A percentile compares a stretch with the other conserved stretches of the same genome.
Conservation (phyloP, 2,113 vertebrate genomes). For the Spea multiplicata region DNA sequence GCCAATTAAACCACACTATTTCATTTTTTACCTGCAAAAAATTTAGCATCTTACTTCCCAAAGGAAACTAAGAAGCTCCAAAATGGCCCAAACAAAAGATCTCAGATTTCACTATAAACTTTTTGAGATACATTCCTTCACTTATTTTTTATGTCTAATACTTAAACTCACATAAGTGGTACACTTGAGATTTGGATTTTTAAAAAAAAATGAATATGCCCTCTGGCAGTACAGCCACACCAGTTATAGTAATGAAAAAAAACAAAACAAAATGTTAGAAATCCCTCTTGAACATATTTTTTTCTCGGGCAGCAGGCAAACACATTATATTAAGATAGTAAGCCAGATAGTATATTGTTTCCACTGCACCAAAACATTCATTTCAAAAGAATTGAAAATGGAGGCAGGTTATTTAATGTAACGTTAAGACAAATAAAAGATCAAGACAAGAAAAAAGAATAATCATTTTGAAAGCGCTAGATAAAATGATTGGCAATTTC, state of each 20-base stretch:
- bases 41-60: constrained; percentile 22
- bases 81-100: constrained; percentile 25
- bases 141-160: constrained; percentile 29
- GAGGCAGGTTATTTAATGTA: too few relatives aligned
- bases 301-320: neutral
- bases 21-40: neutral
- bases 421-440: too few relatives aligned
- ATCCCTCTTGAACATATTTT: neutral
- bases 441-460: too few relatives aligned
- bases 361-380: too few relatives aligned
- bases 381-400: too few relatives aligned
- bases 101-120: constrained; percentile 34
- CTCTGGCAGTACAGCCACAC: constrained; percentile 15
- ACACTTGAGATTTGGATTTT: constrained; percentile 25
- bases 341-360: too few relatives aligned
- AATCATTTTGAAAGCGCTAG: too few relatives aligned
- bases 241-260: constrained; percentile 16
- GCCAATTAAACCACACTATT: too few relatives aligned
- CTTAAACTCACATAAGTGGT: constrained; percentile 35
- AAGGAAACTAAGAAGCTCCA: constrained; percentile 35
- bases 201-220: constrained; percentile 34
- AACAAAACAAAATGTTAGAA: constrained; percentile 5
- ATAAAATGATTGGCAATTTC: too few relatives aligned
- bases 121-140: constrained; percentile 19
- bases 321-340: neutral